Conservation (phyloP, 2,113 vertebrate genomes). For the Dendrocopos noguchii region DNA sequence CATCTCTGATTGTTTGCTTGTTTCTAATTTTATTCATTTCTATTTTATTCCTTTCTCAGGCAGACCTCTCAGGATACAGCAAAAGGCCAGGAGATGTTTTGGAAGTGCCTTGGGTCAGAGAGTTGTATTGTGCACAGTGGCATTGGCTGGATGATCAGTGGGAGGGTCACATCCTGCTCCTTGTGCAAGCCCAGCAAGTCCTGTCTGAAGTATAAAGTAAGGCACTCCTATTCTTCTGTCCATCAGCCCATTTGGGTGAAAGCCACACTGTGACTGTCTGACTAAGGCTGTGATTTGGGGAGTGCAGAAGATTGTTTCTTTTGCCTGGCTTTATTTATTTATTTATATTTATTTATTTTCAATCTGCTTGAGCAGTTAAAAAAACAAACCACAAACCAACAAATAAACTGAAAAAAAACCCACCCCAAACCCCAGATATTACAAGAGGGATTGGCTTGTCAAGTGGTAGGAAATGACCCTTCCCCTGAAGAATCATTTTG, state of each 20-base stretch:
- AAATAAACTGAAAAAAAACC: too few species aligned
- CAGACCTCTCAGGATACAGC: background rate
- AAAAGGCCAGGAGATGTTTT: slow-evolving; percentile 19
- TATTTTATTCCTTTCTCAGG: background rate
- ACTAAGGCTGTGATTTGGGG: background rate
- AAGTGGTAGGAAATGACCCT: background rate
- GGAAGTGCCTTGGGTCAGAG: background rate
- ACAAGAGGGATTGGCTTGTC: background rate
- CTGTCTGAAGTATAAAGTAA: accelerated
- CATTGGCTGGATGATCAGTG: background rate
- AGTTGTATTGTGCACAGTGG: background rate
- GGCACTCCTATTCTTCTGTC: background rate
- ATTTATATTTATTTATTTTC: too few species aligned
- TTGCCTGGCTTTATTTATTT: background rate
- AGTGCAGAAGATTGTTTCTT: background rate
- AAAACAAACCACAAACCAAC: background rate
- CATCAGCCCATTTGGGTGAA: background rate
- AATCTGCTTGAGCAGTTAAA: background rate
- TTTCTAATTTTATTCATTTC: background rate
- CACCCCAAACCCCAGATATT: background rate
- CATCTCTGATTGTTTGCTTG: background rate
- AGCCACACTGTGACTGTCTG: accelerated
- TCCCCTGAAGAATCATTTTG: background rate
- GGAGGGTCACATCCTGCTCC: background rate
- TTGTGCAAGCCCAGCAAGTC: background rate